Evolutionary conservation across 2,113 vertebrate genomes (phyloP), one percentile per base, ranked within the genome.

Genomic region (Atlantisia rogersi): DNA sequence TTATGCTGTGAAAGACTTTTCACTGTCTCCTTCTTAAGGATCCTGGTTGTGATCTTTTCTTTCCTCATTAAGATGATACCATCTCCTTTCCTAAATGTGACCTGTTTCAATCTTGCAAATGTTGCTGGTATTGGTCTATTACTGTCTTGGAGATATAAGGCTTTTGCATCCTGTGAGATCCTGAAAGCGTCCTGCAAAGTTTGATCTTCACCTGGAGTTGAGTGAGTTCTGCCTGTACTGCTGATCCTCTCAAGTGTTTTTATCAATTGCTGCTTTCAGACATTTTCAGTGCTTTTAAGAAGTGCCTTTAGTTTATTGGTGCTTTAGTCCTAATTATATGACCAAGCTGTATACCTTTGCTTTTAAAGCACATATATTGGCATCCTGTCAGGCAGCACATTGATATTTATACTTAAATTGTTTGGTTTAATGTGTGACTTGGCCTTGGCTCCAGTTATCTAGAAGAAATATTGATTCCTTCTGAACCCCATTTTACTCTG

Each of bases 21-120:
- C 70, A 50, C 25, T 60, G 12, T 68, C 37, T 73, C 37, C 37
- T 88, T 82, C 3, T 20, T 76, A 68, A 52, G 88, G 65, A 88
- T 82, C 42, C 80, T 75, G 5, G 15, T 48, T 14, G 25, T 75
- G 83, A 84, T 84, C 69, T 94, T 76, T 81, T 84, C 58, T 74
- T 94, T 85, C 83, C 88, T 97, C 62, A 95, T 97, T 94, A 95
- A 94, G 94, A 80, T 65, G 84, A 96, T 95, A 85, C 58, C 68
- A 82, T 94, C 91, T 92, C 28, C 37, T 89, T 90, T 93, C 82
- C 65, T 76, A 77, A 35, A 16, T 59, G 32, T 82, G 74, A 94
- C 87, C 67, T 77, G 37, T 80, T 96, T 94, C 94, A 82, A 13
- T 95, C 90, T 89, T 89, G 63, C 62, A 90, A 69, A 95, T 95